Evolutionary conservation across 2,888 invertebrate species (phyloP).

Genomic region (Frankliniella intonsa): DNA sequence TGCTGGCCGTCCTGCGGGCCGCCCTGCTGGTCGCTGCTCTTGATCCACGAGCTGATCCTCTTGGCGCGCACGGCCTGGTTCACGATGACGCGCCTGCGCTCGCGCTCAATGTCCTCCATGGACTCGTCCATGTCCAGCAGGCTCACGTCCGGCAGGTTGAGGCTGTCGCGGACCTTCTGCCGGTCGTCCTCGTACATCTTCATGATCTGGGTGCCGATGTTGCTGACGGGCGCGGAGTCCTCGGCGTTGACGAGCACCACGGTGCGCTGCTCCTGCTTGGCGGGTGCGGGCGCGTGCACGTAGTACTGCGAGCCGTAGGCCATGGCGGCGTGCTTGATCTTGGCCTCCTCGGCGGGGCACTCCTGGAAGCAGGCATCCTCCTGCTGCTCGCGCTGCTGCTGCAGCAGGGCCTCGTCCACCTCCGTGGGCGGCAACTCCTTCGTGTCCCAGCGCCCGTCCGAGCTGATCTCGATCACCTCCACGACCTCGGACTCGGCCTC

Average conservation of each 20-base stretch:
- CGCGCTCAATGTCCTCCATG: constrained; percentile 36
- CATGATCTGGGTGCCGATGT: constrained; percentile 37
- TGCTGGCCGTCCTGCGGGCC: background rate
- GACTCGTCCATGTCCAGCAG: constrained; percentile 37
- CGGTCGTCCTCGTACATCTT: constrained; percentile 36
- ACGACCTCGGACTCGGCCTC: constrained; percentile 29
- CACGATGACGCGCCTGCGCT: constrained; percentile 37
- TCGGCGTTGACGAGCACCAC: background rate
- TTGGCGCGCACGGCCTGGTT: constrained; percentile 37
- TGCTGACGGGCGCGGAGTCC: constrained; percentile 27
- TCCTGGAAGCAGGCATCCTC: constrained; percentile 14
- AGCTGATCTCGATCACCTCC: constrained; percentile 36
- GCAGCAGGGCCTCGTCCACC: constrained; percentile 31
- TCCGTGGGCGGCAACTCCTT: constrained; percentile 31
- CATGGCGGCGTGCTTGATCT: constrained; percentile 34
- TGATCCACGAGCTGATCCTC: constrained; percentile 37
- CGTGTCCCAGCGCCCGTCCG: constrained; percentile 36
- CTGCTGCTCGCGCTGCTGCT: constrained; percentile 4
- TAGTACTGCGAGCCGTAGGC: constrained; percentile 36
- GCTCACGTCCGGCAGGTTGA: constrained; percentile 36
- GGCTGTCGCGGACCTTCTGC: constrained; percentile 34
- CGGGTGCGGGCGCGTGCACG: constrained; percentile 30
- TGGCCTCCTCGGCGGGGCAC: constrained; percentile 32
- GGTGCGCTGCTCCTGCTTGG: background rate
- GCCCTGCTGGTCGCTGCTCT: constrained; percentile 10